Conservation (phyloP, 2,888 invertebrate genomes). For the Stenichneumon culpator region DNA sequence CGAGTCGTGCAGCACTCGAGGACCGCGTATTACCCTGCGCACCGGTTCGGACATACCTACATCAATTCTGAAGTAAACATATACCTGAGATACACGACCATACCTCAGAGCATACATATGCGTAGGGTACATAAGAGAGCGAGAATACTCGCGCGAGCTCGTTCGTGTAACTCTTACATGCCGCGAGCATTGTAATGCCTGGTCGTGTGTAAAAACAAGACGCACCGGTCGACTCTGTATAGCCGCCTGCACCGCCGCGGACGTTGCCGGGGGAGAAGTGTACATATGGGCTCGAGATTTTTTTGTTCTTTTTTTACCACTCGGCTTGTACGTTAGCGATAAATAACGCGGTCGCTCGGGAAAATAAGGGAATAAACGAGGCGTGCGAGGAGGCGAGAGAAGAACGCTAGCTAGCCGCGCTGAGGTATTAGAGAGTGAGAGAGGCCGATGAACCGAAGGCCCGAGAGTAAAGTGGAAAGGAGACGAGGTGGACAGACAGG, state of each 20-base stretch:
- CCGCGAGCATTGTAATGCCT: constrained; percentile 68
- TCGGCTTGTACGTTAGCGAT: constrained; percentile 74
- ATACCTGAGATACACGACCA: constrained; percentile 4
- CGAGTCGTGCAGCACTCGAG: constrained; percentile 38
- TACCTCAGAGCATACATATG: constrained; percentile 69
- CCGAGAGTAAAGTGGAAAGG: constrained; percentile 52
- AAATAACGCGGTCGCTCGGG: constrained; percentile 77
- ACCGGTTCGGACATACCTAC: constrained; percentile 74
- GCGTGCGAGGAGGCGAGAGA: constrained; percentile 37
- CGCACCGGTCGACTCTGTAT: constrained; percentile 55
- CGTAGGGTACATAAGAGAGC: constrained; percentile 63
- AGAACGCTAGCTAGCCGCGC: not conserved
- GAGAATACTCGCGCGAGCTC: constrained; percentile 60
- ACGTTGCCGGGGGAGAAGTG: constrained; percentile 63
- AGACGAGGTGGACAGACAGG: constrained; percentile 51
- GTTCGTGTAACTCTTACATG: constrained; percentile 65
- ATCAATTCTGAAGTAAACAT: constrained; percentile 75
- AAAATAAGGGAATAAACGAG: constrained; percentile 65
- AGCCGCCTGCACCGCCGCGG: constrained; percentile 47
- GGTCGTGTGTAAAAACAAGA: constrained; percentile 65
- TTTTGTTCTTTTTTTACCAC: constrained; percentile 70
- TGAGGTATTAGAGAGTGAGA: constrained; percentile 37
- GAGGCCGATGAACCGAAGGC: not conserved
- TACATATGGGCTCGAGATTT: constrained; percentile 64
- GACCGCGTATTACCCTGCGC: constrained; percentile 76